Evolutionary conservation across 2,797 vertebrate species (phyloP), one percentile per base, ranked within the genome.

Genomic region (Coranthus polyacanthus): DNA sequence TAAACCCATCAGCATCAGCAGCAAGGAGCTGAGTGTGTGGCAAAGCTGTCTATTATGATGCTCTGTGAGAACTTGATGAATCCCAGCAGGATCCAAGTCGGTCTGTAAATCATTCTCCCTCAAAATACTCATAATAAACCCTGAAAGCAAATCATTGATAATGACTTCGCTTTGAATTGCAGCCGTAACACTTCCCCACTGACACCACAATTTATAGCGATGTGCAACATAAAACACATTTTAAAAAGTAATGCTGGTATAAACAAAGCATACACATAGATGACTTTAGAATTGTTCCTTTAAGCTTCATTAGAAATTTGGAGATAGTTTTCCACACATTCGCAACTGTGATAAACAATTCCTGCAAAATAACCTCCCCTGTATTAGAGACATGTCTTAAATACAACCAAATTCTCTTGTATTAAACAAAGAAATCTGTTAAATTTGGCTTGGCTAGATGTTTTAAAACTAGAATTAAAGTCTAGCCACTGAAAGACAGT

Each of bases 71-170:
- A 79, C 44, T 79, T 85, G 85, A 87, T 83, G 81, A 80, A 81
- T 86, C 81, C 75, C 84, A 90, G 84, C 83, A 80, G 77, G 79
- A 72, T 78, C 52, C 63, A 12, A 66, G 73, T 75, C 73, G 20
- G 63, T 16, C 65, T 66, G 68, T 77, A 80, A 79, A 84, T 84
- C 82, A 80, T 38, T 82, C 60, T 63, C 51, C 45, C 51, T 79
- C 75, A 83, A 83, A 88, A 84, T 66, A 68, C 80, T 83, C 76
- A 77, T 86, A 83, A 88, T 76, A 80, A 76, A 51, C 58, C 59
- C 70, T 79, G 78, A 84, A 85, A 84, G 79, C 70, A 84, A 80
- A 82, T 89, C 79, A 85, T 24, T 73, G 78, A 82, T 88, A 73
- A 86, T 65, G 81, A 84, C 75, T 89, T 74, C 63, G 72, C 66